phyloP scores from a whole-genome alignment of 2,113 vertebrate species.

The Oxyura jamaicensis region DNA sequence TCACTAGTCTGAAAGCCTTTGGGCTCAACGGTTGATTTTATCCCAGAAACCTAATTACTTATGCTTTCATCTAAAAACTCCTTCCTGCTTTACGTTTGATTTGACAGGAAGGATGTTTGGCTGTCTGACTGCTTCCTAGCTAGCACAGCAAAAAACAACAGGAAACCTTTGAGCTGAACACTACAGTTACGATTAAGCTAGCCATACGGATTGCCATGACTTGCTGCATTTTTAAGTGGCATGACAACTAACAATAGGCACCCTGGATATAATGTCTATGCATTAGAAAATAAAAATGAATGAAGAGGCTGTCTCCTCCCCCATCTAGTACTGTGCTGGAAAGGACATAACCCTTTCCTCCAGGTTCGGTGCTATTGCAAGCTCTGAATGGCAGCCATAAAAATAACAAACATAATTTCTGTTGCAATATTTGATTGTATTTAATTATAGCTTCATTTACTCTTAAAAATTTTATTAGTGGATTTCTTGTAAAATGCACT shows the following conservation, averaged over 20 bases:
- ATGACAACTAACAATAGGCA: background rate
- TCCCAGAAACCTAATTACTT: background rate
- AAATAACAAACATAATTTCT: background rate
- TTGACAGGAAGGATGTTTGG: background rate
- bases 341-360: background rate
- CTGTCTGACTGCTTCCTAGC: background rate
- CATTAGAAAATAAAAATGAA: background rate
- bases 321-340: background rate
- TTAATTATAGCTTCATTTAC: background rate
- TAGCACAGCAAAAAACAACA: background rate
- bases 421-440: background rate
- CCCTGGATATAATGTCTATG: background rate
- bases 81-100: background rate
- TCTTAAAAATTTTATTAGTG: background rate
- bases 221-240: background rate
- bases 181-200: background rate
- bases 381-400: background rate
- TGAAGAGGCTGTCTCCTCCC: background rate
- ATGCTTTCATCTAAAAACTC: background rate
- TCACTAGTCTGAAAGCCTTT: background rate
- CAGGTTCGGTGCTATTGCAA: background rate
- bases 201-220: background rate
- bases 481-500: background rate
- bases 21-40: background rate
- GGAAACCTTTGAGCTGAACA: background rate